A percentile compares a stretch with the other conserved stretches of the same genome.
Evolutionary conservation across 2,888 invertebrate species (phyloP).

Genomic region (Dasypolia templi): DNA sequence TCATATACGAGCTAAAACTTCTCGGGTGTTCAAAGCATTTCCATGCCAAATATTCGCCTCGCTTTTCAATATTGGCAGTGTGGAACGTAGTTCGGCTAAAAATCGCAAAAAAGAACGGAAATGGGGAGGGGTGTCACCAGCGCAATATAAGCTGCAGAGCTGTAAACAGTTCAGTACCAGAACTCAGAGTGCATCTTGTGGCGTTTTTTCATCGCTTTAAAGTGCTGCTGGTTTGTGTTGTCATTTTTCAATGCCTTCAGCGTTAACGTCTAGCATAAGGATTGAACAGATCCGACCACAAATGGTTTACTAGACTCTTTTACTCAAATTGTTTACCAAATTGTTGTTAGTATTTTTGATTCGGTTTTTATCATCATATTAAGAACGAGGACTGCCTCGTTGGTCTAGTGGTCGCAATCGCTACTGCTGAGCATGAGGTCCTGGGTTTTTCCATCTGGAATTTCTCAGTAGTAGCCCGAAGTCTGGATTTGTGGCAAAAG

Average conservation of each 20-base stretch:
- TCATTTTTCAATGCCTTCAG: slow-evolving; percentile 61
- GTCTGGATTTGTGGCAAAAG: no score
- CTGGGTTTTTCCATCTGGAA: no score
- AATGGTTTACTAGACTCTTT: background rate
- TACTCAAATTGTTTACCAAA: background rate
- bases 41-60: slow-evolving; percentile 77
- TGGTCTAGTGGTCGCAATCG: no score
- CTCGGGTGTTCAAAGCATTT: slow-evolving; percentile 70
- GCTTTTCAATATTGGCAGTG: slow-evolving; percentile 79
- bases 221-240: slow-evolving; percentile 68
- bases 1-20: slow-evolving; percentile 69
- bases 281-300: slow-evolving; percentile 7
- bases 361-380: no score
- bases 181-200: slow-evolving; percentile 73
- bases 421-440: no score
- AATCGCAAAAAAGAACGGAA: slow-evolving; percentile 81
- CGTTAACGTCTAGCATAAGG: slow-evolving; percentile 42
- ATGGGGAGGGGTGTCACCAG: slow-evolving; percentile 78
- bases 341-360: background rate
- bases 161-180: slow-evolving; percentile 77
- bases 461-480: no score
- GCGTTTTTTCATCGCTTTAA: slow-evolving; percentile 73
- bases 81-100: slow-evolving; percentile 79
- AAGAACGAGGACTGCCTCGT: no score
- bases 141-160: slow-evolving; percentile 76